These are phyloP conservation scores for Scaptomyza pallida DNA, from an alignment of 1,140 invertebrate species.

Conservation along the genomic window DNA sequence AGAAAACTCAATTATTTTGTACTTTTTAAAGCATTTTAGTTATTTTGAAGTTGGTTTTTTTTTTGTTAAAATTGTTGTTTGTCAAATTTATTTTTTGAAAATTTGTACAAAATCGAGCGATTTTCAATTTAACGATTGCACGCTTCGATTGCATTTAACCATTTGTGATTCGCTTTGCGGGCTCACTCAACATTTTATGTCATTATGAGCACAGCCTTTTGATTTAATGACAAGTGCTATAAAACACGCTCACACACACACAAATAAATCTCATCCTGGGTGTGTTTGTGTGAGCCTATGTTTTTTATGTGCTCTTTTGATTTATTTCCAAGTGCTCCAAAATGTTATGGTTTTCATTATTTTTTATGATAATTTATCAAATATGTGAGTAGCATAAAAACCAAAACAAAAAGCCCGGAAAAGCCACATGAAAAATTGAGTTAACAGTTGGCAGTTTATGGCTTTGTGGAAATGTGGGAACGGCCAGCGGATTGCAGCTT, in stretches of 20 bases:
- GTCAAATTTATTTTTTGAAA: too few relatives aligned
- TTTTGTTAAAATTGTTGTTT: too few relatives aligned
- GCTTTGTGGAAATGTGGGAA: conserved; percentile 49
- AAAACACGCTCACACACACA: conserved; percentile 48
- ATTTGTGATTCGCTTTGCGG: conserved; percentile 35
- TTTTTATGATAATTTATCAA: conserved; percentile 79
- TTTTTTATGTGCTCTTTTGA: conserved; percentile 67
- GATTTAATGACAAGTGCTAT: conserved; percentile 80
- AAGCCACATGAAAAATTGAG: not conserved
- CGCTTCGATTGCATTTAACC: conserved; percentile 40
- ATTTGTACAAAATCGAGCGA: conserved; percentile 63
- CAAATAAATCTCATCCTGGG: conserved; percentile 13
- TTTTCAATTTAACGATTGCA: too few relatives aligned
- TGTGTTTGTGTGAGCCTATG: conserved; percentile 12
- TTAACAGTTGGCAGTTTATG: conserved; percentile 49
- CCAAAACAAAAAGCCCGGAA: not conserved
- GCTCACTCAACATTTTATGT: conserved; percentile 54
- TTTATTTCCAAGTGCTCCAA: conserved; percentile 60
- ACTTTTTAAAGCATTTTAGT: too few relatives aligned
- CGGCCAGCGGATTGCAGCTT: conserved; percentile 60
- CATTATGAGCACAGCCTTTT: conserved; percentile 78
- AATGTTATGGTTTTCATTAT: conserved; percentile 48
- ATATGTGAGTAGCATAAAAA: conserved; percentile 36
- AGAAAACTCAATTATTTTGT: too few relatives aligned
- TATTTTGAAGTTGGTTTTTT: too few relatives aligned